These are phyloP conservation scores for Ochropleura leucogaster DNA, from an alignment of 2,888 invertebrate species.

Conservation along the genomic window DNA sequence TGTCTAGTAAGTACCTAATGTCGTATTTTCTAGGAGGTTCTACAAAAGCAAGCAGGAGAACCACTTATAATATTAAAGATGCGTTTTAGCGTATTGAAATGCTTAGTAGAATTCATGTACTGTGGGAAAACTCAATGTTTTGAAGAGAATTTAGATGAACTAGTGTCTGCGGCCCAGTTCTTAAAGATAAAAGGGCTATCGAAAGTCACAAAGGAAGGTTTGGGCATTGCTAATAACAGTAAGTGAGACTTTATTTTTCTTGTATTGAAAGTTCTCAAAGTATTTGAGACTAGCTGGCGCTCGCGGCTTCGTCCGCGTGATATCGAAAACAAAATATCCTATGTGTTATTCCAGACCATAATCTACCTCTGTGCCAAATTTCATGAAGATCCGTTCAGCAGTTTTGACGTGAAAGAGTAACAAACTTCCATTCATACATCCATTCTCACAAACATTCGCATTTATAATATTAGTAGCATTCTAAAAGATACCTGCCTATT, in stretches of 20 bases:
- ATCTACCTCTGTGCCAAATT: too few relatives aligned
- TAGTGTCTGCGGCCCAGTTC: conserved; percentile 93
- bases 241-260: conserved; percentile 65
- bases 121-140: conserved; percentile 93
- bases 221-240: conserved; percentile 85
- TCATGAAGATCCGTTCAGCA: too few relatives aligned
- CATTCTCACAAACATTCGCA: too few relatives aligned
- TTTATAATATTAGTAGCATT: too few relatives aligned
- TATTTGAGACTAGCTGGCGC: background rate
- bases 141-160: conserved; percentile 92
- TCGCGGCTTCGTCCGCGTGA: too few relatives aligned
- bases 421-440: too few relatives aligned
- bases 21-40: conserved; percentile 86
- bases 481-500: background rate
- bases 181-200: conserved; percentile 92
- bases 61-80: conserved; percentile 92
- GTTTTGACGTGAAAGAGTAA: too few relatives aligned
- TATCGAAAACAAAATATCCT: too few relatives aligned
- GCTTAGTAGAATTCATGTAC: conserved; percentile 94
- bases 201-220: conserved; percentile 89
- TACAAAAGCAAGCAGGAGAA: conserved; percentile 90
- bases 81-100: conserved; percentile 93
- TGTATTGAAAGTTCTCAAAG: background rate
- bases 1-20: background rate
- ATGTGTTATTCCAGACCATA: too few relatives aligned